Evolutionary conservation across 2,113 vertebrate genomes (phyloP).

Genomic region (Brienomyrus brachyistius): DNA sequence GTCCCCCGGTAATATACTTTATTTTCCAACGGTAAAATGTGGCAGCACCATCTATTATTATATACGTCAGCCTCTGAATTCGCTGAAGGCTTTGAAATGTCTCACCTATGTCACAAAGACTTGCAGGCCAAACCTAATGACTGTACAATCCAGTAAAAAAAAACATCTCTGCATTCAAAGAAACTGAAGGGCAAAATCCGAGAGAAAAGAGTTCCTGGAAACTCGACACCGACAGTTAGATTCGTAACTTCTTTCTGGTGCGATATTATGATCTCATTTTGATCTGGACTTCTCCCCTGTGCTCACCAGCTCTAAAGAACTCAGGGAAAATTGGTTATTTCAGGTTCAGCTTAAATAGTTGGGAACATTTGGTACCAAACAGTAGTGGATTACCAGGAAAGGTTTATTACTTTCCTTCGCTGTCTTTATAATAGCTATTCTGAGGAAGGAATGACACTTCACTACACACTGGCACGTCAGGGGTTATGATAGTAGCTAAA

Average conservation of each 20-base stretch:
- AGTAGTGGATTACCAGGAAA: neutral
- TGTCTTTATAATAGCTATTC: neutral
- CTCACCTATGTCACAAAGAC: neutral
- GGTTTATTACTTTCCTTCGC: neutral
- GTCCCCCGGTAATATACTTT: slow-evolving; percentile 64
- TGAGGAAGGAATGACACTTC: neutral
- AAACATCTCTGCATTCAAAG: neutral
- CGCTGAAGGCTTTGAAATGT: neutral
- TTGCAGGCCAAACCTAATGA: neutral
- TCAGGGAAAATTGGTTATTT: neutral
- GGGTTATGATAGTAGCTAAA: neutral
- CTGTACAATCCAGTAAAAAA: neutral
- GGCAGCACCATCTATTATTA: neutral
- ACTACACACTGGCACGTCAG: neutral
- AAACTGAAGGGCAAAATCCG: neutral
- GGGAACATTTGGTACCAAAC: neutral
- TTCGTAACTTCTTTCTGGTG: neutral
- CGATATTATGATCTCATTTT: neutral
- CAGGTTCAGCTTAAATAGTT: neutral
- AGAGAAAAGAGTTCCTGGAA: neutral
- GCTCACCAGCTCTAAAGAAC: neutral
- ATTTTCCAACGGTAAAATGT: neutral
- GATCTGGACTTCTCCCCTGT: neutral
- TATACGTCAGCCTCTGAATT: neutral
- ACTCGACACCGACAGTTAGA: neutral